A percentile compares a stretch with the other conserved stretches of the same genome.
Evolutionary conservation across 2,113 vertebrate genomes (phyloP).

Genomic region (Choloepus hoffmanni): DNA sequence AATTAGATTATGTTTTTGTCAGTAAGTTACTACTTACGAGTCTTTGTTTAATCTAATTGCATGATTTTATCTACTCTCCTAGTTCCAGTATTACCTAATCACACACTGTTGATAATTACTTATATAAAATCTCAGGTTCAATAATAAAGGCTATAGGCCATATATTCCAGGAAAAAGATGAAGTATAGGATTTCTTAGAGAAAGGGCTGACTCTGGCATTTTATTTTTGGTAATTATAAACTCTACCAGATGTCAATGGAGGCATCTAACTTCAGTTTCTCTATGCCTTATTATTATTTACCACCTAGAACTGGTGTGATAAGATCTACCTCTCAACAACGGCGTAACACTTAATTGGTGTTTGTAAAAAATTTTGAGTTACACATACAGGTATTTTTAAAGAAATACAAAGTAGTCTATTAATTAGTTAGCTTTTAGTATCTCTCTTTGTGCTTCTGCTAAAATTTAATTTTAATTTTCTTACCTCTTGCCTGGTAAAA

Average conservation of each 20-base stretch:
- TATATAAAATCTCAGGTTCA: constrained; percentile 3
- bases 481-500: constrained; percentile 20
- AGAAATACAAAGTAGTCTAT: constrained; percentile 49
- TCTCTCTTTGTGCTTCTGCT: not conserved
- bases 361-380: constrained; percentile 36
- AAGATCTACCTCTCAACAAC: constrained; percentile 52
- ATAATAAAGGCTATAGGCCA: not conserved
- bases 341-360: constrained; percentile 37
- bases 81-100: not conserved
- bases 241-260: constrained; percentile 16
- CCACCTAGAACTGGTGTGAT: not conserved
- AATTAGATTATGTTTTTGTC: not conserved
- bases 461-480: constrained; percentile 51
- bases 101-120: not conserved
- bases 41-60: not conserved
- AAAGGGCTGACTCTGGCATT: not conserved
- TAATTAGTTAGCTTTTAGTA: constrained; percentile 11
- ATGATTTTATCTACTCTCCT: not conserved
- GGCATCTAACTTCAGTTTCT: not conserved
- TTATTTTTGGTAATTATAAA: not conserved
- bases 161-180: constrained; percentile 19
- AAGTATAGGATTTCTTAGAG: not conserved
- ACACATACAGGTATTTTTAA: constrained; percentile 11
- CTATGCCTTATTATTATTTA: constrained; percentile 55
- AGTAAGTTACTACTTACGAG: not conserved